Conservation (phyloP, 92 coral and sea anemone species). For the Bergia sp. region DNA sequence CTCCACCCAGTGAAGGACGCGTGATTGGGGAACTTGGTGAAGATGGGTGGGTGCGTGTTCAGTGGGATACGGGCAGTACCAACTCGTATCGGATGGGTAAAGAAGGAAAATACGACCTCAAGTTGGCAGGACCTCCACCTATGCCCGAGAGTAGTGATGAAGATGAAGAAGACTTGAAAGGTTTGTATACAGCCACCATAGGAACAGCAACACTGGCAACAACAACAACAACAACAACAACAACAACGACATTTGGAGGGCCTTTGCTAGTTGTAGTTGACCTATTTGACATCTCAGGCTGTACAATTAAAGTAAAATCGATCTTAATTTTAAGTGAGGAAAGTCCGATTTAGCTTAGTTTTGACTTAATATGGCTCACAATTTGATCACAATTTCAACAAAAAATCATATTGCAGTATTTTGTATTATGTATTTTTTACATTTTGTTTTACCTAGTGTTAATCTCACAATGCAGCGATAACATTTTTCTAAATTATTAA, state of each 20-base stretch:
- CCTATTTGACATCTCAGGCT: too few relatives aligned
- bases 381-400: too few relatives aligned
- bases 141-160: constrained; percentile 98
- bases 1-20: constrained; percentile 97
- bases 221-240: background rate
- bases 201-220: background rate
- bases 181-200: constrained; percentile 37
- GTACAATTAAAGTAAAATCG: too few relatives aligned
- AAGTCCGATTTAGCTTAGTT: too few relatives aligned
- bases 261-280: too few relatives aligned
- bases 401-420: too few relatives aligned
- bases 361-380: too few relatives aligned
- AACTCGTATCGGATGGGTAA: constrained; percentile 99
- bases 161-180: constrained; percentile 97
- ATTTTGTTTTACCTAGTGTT: too few relatives aligned
- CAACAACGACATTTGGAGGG: background rate
- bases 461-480: too few relatives aligned
- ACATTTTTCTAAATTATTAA: too few relatives aligned
- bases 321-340: too few relatives aligned
- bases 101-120: constrained; percentile 95
- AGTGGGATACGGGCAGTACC: constrained; percentile 99
- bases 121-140: constrained; percentile 97
- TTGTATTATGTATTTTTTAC: too few relatives aligned
- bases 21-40: constrained; percentile 98
- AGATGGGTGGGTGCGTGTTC: constrained; percentile 99